A percentile compares a stretch with the other conserved stretches of the same genome.
Conservation (phyloP, 2,797 vertebrate genomes). For the Thamnophis elegans region DNA sequence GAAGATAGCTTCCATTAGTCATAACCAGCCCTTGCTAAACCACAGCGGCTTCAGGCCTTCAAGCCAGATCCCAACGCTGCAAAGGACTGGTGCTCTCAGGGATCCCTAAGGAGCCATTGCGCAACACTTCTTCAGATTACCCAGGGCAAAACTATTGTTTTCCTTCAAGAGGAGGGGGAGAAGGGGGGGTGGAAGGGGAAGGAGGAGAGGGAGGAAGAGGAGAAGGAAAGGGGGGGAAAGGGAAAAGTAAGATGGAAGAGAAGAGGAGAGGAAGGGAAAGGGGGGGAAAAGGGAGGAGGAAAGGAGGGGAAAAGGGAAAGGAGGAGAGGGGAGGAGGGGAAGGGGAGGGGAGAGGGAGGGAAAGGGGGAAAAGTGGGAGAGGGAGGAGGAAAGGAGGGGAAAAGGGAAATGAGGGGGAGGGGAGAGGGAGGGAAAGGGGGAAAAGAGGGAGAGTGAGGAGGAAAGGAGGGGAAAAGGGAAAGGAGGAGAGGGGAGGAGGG, state of each 20-base stretch:
- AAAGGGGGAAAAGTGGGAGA: too few relatives aligned
- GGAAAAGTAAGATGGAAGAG: neutral
- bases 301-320: neutral
- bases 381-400: too few relatives aligned
- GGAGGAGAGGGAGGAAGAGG: neutral
- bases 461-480: too few relatives aligned
- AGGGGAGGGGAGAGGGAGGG: too few relatives aligned
- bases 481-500: too few relatives aligned
- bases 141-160: neutral
- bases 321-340: fast-evolving
- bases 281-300: too few relatives aligned
- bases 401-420: too few relatives aligned
- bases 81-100: conserved; percentile 10
- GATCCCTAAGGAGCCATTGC: conserved; percentile 2
- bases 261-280: too few relatives aligned
- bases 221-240: neutral
- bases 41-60: conserved; percentile 55
- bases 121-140: conserved; percentile 18
- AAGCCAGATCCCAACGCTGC: neutral
- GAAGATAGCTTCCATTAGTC: conserved; percentile 45
- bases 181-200: too few relatives aligned
- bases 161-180: neutral
- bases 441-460: too few relatives aligned
- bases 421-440: too few relatives aligned
- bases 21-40: conserved; percentile 54